Evolutionary conservation across 2,888 invertebrate genomes (phyloP), one percentile per base, ranked within the genome.

Genomic region (Noctua comes): DNA sequence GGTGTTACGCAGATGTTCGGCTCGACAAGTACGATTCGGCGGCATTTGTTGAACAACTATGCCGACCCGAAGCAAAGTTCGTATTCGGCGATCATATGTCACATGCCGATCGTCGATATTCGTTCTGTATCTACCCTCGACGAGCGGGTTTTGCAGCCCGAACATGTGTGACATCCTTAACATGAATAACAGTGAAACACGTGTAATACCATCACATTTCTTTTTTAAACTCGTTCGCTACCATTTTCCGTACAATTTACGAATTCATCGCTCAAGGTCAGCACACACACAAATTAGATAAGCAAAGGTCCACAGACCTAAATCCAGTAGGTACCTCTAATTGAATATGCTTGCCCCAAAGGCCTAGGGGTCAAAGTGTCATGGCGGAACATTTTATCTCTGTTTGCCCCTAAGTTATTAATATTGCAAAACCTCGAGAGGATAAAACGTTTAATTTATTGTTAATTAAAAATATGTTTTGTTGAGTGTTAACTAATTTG

Each of bases 241-340:
- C 31, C 18, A 51, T 68, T 31, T 64, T 27, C 36, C 8, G 27
- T 59, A 16, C 36, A 82, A 69, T 83, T 65, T 43, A 66, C 65
- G 36, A 76, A 83, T 71, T 73, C 21, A n/a, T 64, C n/a, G 27
- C 36, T 66, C 24, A 74, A 74, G 68, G 70, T 77, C 64, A 68
- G 68, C 65, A 62, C 69, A 77, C 57, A 65, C 70, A 73, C 73
- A 84, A 86, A 86, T 79, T 79, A 82, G 81, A 87, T 88, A 84
- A 88, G 84, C 79, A 84, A 88, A 87, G 88, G 88, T 87, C 83
- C 76, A 72, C 79, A 77, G 74, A 31, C 76, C 88, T 88, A 86
- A 86, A 87, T 88, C 80, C 83, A 80, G 76, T 87, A 59, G 43
- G 66, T 62, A 48, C 79, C 74, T 48, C 51, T 80, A 90, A 90